These are phyloP conservation scores for Trilocha varians DNA, from an alignment of 2,888 invertebrate genomes.

Conservation along the genomic window DNA sequence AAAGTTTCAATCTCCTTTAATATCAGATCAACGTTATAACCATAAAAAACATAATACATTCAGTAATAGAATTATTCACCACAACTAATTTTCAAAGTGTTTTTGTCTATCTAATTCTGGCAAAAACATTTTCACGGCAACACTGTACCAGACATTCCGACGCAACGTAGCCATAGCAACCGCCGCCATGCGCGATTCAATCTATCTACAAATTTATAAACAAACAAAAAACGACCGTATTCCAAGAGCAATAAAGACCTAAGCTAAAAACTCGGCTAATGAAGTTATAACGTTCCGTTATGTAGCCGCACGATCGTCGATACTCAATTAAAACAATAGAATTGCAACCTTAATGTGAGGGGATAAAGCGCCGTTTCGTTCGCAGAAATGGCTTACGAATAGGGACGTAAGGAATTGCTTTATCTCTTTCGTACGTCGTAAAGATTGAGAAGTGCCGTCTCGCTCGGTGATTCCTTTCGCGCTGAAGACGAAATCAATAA, in stretches of 20 bases:
- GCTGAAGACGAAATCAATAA: constrained; percentile 61
- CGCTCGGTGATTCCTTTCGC: constrained; percentile 49
- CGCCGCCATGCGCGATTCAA: constrained; percentile 36
- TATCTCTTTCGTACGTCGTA: constrained; percentile 70
- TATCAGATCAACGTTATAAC: no score
- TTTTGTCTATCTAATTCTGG: constrained; percentile 48
- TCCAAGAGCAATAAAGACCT: constrained; percentile 34
- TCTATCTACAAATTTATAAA: constrained; percentile 32
- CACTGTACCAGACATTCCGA: constrained; percentile 54
- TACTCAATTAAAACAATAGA: constrained; percentile 62
- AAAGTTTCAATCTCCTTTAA: no score
- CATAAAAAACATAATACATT: no score
- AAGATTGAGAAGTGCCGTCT: constrained; percentile 59
- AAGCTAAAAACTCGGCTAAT: constrained; percentile 46
- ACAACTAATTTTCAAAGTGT: constrained; percentile 35
- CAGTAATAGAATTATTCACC: no score
- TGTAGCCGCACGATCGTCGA: constrained; percentile 56
- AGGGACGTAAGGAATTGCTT: constrained; percentile 70
- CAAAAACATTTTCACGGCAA: constrained; percentile 51
- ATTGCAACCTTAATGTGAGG: constrained; percentile 64
- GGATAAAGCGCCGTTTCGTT: constrained; percentile 60
- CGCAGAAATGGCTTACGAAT: constrained; percentile 64
- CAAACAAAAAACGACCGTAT: constrained; percentile 58
- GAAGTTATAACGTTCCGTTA: constrained; percentile 69
- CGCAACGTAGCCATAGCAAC: constrained; percentile 75